Evolutionary conservation across 2,888 invertebrate genomes (phyloP).

Genomic region (Drosophila fungiperda): DNA sequence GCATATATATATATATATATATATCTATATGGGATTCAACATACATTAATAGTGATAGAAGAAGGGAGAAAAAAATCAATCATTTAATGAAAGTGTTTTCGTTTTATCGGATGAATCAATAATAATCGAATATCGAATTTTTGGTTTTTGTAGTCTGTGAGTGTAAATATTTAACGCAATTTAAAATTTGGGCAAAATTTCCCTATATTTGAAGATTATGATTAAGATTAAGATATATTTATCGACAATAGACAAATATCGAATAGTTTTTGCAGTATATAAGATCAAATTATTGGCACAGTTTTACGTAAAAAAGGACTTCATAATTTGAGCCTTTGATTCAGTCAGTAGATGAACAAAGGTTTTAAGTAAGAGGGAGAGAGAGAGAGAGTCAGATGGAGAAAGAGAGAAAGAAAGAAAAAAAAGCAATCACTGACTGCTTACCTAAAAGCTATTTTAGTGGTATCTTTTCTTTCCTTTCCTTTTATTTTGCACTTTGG

Average conservation of each 20-base stretch:
- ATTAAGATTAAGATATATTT: too few species aligned
- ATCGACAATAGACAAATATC: not conserved
- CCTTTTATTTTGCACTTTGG: slow-evolving; percentile 30
- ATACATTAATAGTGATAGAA: not conserved
- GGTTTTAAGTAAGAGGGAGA: not conserved
- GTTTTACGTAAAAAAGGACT: too few species aligned
- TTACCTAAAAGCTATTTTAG: slow-evolving; percentile 47
- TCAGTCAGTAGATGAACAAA: not conserved
- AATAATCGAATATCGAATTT: not conserved
- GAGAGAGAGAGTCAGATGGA: not conserved
- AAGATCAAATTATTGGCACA: not conserved
- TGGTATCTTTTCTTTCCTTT: slow-evolving; percentile 8
- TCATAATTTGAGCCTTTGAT: not conserved
- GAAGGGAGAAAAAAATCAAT: not conserved
- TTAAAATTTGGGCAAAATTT: not conserved
- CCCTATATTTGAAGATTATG: not conserved
- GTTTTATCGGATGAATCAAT: not conserved
- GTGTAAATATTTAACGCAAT: not conserved
- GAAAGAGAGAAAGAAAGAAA: not conserved
- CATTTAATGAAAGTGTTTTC: not conserved
- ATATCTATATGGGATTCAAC: not conserved
- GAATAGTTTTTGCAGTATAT: not conserved
- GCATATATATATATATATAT: not conserved
- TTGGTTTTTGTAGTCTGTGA: not conserved
- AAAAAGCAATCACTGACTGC: slow-evolving; percentile 44